Conservation (phyloP, 2,888 invertebrate genomes). For the Andrena bucephala region DNA sequence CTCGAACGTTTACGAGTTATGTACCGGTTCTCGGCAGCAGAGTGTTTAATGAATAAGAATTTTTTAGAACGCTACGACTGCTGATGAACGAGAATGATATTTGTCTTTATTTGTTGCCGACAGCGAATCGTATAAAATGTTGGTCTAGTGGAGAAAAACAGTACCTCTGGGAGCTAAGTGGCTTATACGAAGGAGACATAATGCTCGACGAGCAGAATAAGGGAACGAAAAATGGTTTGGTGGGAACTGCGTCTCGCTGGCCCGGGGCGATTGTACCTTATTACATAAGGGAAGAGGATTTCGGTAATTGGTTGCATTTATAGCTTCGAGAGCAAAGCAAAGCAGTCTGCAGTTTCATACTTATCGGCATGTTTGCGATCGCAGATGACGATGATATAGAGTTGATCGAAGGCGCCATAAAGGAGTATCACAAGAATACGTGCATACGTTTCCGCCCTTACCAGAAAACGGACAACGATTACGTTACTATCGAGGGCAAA, state of each 20-base stretch:
- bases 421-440: conserved; percentile 87
- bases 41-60: too few species aligned
- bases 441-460: conserved; percentile 89
- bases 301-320: conserved; percentile 83
- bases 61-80: too few species aligned
- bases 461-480: conserved; percentile 86
- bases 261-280: conserved; percentile 86
- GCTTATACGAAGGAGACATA: conserved; percentile 88
- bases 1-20: too few species aligned
- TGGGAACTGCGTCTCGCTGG: conserved; percentile 86
- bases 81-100: background rate
- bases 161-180: conserved; percentile 87
- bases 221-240: conserved; percentile 84
- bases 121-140: conserved; percentile 78
- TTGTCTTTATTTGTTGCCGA: background rate
- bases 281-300: conserved; percentile 86
- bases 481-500: conserved; percentile 86
- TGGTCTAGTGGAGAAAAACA: conserved; percentile 85
- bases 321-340: background rate
- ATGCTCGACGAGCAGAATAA: conserved; percentile 84
- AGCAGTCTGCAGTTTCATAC: background rate
- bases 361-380: background rate
- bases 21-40: too few species aligned
- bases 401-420: conserved; percentile 87
- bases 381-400: conserved; percentile 78